Evolutionary conservation across 2,113 vertebrate genomes (phyloP).

Genomic region (Bubalus kerabau): DNA sequence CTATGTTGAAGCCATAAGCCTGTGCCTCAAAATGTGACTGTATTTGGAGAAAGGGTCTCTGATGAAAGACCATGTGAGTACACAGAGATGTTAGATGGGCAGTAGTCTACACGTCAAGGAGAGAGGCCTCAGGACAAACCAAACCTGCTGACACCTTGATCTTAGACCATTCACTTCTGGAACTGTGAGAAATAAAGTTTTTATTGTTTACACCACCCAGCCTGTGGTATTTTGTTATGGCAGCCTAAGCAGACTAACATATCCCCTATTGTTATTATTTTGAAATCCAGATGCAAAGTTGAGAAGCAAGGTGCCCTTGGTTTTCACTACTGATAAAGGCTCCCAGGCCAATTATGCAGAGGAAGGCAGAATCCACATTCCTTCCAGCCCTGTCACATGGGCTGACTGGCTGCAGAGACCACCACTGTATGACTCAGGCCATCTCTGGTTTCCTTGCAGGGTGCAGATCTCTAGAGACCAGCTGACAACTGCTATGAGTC

Average conservation of each 20-base stretch:
- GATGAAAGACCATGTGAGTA: not conserved
- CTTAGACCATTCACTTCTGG: not conserved
- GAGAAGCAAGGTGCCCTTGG: not conserved
- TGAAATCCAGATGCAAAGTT: not conserved
- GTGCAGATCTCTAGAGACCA: not conserved
- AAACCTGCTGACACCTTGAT: not conserved
- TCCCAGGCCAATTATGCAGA: not conserved
- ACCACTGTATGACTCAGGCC: not conserved
- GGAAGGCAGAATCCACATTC: not conserved
- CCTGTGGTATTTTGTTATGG: not conserved
- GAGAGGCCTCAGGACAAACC: not conserved
- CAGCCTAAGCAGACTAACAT: not conserved
- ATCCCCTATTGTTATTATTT: not conserved
- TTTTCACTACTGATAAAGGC: not conserved
- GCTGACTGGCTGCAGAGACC: not conserved
- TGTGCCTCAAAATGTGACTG: not conserved
- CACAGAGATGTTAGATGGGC: fast-evolving
- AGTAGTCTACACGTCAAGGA: not conserved
- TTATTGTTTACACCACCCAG: not conserved
- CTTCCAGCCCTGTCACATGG: not conserved
- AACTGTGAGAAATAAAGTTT: not conserved
- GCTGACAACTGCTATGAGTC: not conserved
- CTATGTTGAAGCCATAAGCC: not conserved
- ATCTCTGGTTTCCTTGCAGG: not conserved
- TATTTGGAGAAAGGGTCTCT: not conserved